A percentile compares a stretch with the other conserved stretches of the same genome.
Conservation (phyloP, 2,113 vertebrate species). For the Passer domesticus region DNA sequence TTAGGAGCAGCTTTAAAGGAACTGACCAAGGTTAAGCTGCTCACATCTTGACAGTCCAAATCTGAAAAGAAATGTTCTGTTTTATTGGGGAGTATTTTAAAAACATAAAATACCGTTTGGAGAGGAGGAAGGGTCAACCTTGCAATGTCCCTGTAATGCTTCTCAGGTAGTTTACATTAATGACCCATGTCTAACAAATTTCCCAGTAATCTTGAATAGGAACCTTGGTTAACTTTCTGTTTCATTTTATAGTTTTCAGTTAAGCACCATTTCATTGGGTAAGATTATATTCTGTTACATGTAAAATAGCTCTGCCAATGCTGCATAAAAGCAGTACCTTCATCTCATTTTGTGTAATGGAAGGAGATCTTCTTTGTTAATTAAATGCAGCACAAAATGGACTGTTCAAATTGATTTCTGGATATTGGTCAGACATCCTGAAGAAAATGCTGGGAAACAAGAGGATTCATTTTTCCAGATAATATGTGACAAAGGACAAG, state of each 20-base stretch:
- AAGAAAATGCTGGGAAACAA: background rate
- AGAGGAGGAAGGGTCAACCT: background rate
- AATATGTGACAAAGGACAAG: background rate
- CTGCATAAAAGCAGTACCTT: background rate
- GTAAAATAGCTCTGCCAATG: background rate
- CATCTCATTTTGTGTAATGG: background rate
- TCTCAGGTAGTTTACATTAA: conserved; percentile 35
- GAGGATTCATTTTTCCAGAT: background rate
- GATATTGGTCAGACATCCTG: background rate
- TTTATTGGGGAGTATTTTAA: conserved; percentile 24
- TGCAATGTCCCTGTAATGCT: background rate
- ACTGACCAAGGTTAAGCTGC: background rate
- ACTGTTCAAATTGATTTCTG: background rate
- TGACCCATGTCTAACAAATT: conserved; percentile 24
- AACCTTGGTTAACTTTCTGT: conserved; percentile 42
- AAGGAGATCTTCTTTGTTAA: background rate
- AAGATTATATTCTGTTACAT: background rate
- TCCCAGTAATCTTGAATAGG: conserved; percentile 17
- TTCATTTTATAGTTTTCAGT: conserved; percentile 40
- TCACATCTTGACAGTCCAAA: background rate
- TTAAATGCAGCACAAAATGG: background rate
- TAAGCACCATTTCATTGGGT: conserved; percentile 17
- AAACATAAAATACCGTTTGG: background rate
- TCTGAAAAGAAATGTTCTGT: conserved; percentile 22
- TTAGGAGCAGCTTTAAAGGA: background rate